phyloP scores from a whole-genome alignment of 1,140 invertebrate genomes.

The Nephila pilipes region DNA sequence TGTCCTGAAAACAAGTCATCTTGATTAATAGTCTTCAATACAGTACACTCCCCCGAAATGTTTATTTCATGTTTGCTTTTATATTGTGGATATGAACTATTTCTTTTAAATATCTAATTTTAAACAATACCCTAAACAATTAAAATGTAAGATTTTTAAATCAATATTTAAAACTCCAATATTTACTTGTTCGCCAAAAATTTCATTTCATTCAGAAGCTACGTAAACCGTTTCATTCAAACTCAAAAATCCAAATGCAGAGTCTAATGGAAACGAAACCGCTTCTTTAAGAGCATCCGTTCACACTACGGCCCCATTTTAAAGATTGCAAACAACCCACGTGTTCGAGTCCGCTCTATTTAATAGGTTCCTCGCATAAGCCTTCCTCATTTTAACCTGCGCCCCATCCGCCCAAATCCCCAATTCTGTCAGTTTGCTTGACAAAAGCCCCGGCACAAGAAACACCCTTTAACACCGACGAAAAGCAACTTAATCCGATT shows the following conservation, averaged over 20 bases:
- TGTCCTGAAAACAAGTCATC: no score
- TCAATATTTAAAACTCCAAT: no score
- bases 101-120: no score
- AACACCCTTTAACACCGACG: conserved; percentile 38
- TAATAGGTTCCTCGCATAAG: conserved; percentile 19
- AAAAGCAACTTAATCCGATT: conserved; percentile 48
- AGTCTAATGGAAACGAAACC: not conserved
- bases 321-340: not conserved
- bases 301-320: not conserved
- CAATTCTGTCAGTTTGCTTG: conserved; percentile 36
- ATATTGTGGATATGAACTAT: no score
- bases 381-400: conserved; percentile 30
- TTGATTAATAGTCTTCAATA: no score
- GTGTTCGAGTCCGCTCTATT: not conserved
- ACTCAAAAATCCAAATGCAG: not conserved
- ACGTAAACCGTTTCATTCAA: not conserved
- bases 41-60: no score
- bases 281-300: not conserved
- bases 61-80: no score
- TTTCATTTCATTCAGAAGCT: no score
- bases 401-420: not conserved
- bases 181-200: no score
- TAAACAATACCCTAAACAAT: no score
- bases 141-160: no score
- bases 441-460: conserved; percentile 20